phyloP scores from a whole-genome alignment of 2,113 vertebrate genomes.

The Burhinus bistriatus region DNA sequence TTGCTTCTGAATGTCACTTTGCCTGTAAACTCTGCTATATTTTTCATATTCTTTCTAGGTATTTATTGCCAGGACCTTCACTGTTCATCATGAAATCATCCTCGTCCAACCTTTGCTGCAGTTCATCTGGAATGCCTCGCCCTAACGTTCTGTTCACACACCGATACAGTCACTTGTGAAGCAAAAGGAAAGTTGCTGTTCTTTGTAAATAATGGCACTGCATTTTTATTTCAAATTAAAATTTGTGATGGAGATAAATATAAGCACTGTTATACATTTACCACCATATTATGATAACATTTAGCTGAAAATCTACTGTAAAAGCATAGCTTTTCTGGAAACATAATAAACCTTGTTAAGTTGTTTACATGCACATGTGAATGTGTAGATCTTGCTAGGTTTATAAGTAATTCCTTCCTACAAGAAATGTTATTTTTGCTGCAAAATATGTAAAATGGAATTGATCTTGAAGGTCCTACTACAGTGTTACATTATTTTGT shows the following conservation, averaged over 20 bases:
- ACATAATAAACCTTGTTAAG: constrained; percentile 74
- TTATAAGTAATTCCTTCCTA: constrained; percentile 75
- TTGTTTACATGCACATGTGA: constrained; percentile 76
- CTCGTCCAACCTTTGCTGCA: constrained; percentile 82
- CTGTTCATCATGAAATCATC: constrained; percentile 92
- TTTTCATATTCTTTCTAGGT: constrained; percentile 81
- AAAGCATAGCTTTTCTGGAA: constrained; percentile 71
- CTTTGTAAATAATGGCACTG: constrained; percentile 65
- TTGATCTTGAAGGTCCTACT: constrained; percentile 66
- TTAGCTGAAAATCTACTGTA: constrained; percentile 67
- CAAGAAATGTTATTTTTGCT: constrained; percentile 81
- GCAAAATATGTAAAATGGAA: constrained; percentile 71
- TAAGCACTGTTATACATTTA: constrained; percentile 71
- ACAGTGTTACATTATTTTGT: constrained; percentile 76
- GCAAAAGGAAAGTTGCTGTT: constrained; percentile 48
- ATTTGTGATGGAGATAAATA: constrained; percentile 65
- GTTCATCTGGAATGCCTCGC: constrained; percentile 81
- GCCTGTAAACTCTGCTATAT: constrained; percentile 51
- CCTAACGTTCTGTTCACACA: constrained; percentile 86
- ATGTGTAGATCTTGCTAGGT: constrained; percentile 77
- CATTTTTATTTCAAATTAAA: constrained; percentile 23
- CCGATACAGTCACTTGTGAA: constrained; percentile 89
- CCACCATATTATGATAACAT: constrained; percentile 65
- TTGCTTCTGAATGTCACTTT: constrained; percentile 9
- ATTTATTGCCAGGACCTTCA: constrained; percentile 91